phyloP scores from a whole-genome alignment of 1,140 invertebrate species.

The Brachionus sp. region DNA sequence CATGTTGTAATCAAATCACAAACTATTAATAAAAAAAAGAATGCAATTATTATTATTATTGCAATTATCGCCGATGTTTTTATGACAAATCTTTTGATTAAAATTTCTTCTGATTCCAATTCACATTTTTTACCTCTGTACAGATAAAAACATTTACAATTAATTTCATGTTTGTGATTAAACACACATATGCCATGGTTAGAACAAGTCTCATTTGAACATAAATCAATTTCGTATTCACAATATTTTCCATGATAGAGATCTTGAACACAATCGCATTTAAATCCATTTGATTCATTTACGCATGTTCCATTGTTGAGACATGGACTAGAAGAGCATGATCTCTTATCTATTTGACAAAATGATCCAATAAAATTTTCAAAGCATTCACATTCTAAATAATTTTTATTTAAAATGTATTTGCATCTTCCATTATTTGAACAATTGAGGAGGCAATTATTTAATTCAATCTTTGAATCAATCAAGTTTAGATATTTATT shows the following conservation, averaged over 20 bases:
- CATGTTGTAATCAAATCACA: neutral
- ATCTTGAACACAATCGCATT: neutral
- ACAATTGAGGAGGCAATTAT: neutral
- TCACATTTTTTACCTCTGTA: slow-evolving; percentile 11
- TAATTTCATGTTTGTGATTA: neutral
- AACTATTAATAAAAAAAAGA: neutral
- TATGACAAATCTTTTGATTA: neutral
- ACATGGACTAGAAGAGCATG: slow-evolving; percentile 45
- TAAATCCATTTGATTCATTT: neutral
- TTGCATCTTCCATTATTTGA: neutral
- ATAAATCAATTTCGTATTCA: neutral
- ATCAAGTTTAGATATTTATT: neutral
- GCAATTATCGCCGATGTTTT: neutral
- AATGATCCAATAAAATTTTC: slow-evolving; percentile 46
- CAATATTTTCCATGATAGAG: neutral
- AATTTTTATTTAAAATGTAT: slow-evolving; percentile 23
- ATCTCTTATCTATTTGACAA: slow-evolving; percentile 32
- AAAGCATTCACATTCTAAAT: slow-evolving; percentile 49
- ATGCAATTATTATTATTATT: neutral
- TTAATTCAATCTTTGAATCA: neutral
- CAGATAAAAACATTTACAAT: slow-evolving; percentile 13
- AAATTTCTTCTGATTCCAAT: neutral
- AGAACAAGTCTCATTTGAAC: slow-evolving; percentile 17
- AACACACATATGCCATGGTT: neutral
- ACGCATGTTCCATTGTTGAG: slow-evolving; percentile 40